Evolutionary conservation across 92 coral and sea anemone species (phyloP), one percentile per base, ranked within the genome.

Genomic region (Phymanthus crucifer): DNA sequence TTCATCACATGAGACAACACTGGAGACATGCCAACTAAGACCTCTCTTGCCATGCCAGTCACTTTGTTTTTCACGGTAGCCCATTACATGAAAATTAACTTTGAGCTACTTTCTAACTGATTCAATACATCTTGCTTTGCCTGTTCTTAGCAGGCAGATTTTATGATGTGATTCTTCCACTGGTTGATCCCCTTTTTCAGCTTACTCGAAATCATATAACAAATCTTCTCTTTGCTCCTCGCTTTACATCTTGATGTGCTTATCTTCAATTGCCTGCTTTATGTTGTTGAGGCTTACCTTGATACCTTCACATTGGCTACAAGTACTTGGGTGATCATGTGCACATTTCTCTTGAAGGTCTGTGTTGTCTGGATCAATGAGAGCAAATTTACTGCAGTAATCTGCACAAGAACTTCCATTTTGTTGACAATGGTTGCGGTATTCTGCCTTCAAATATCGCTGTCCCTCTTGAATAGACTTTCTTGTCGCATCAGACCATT

Each of bases 81-180:
- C 96, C 93, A 91, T 61, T 91, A 92, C 90, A 88, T 88, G 23
- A 91, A 74, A 27, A 88, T 37, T 46, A 82, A 84, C 26, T 80
- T 78, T 32, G 93, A 88, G 67, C 83, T 86, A 13, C 73, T 40
- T 76, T 85, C 91, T 54, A 86, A 85, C 72, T 32, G 26, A 21
- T 40, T 61, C 31, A 88, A 77, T 37, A 85, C 69, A 52, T 91
- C 87, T 72, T 91, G 92, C 48, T 91, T 89, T 16, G 90, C 90
- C 65, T 75, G 34, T 83, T 85, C 90, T 76, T 89, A 93, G 34
- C 89, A 89, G 14, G 81, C 86, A 31, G 90, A 70, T 80, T 91
- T 77, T 87, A 86, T 85, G 43, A 89, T 83, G 80, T 91, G 96
- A 50, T 88, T 91, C 86, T 91, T 91, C 96, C 91, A 91, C 80